Conservation (phyloP, 2,797 vertebrate genomes). For the Neosilurus hyrtlii region DNA sequence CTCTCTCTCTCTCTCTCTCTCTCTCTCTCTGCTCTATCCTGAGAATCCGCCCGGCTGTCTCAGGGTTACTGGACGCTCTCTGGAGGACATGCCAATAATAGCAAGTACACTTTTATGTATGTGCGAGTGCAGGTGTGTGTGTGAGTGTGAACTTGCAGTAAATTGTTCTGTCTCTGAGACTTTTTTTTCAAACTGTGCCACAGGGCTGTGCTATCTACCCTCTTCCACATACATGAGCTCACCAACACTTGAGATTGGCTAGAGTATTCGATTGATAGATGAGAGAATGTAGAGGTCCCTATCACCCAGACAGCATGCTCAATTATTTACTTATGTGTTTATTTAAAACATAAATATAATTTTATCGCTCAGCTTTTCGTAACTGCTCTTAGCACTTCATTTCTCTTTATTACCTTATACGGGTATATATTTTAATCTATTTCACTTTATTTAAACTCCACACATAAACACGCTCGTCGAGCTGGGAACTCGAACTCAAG, state of each 20-base stretch:
- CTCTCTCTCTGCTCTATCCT: neutral
- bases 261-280: neutral
- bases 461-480: too few species aligned
- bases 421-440: too few species aligned
- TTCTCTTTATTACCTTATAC: too few species aligned
- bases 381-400: too few species aligned
- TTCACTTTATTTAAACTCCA: too few species aligned
- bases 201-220: neutral
- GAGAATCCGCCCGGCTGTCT: constrained; percentile 8
- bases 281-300: neutral
- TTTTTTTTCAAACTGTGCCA: neutral
- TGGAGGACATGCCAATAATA: constrained; percentile 28
- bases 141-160: neutral
- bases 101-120: neutral
- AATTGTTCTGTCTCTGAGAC: neutral
- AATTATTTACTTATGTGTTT: neutral
- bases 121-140: neutral
- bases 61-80: constrained; percentile 21
- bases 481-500: too few species aligned
- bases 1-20: too few species aligned
- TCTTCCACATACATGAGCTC: neutral
- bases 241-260: neutral
- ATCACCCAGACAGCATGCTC: neutral
- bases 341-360: too few species aligned
- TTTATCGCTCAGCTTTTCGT: too few species aligned